Evolutionary conservation across 2,113 vertebrate genomes (phyloP), one percentile per base, ranked within the genome.

Genomic region (Sinocyclocheilus rhinocerous): DNA sequence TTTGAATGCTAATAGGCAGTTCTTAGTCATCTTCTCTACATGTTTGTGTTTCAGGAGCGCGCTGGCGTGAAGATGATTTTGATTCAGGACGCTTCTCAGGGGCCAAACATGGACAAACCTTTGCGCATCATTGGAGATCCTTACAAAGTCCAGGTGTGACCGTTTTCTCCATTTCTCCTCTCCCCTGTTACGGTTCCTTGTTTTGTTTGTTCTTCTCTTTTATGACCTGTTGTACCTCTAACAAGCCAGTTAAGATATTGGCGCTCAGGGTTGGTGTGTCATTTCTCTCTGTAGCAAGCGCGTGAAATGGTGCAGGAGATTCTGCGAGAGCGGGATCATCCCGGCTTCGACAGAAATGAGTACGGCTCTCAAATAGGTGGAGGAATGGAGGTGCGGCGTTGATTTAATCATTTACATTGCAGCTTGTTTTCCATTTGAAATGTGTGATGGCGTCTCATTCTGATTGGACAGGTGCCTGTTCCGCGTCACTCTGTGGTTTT

Each of bases 1-100:
- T 57, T 7, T 12, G 11, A 4, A 12, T 13, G 11, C 1, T 13
- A 50, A 50, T 1, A 12, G 45, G 11, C 45, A 4, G 50, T 15
- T 52, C 3, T 12, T 48, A 3, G 10, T 12, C 11, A 0, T 11
- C 10, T 45, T 50, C 26, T 69, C 29, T 33, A 20, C 52, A 24
- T 94, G 39, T 84, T 29, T 77, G 76, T 77, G 33, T 83, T 88
- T 50, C 78, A 98, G 97, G 97, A 98, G 48, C 95, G 96, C 4
- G 97, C 97, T 33, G 97, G 97, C 73, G 97, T 98, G 78, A 98
- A 98, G 92, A 98, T 98, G 97, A 97, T 98, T 88, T 93, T 98
- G 67, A 97, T 98, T 90, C 97, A 98, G 89, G 97, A 98, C 73
- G 96, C 95, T 18, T 97, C 96, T 73, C 97, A 98, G 93, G 96